Conservation (phyloP, 2,888 invertebrate species). For the Idaea biselata region DNA sequence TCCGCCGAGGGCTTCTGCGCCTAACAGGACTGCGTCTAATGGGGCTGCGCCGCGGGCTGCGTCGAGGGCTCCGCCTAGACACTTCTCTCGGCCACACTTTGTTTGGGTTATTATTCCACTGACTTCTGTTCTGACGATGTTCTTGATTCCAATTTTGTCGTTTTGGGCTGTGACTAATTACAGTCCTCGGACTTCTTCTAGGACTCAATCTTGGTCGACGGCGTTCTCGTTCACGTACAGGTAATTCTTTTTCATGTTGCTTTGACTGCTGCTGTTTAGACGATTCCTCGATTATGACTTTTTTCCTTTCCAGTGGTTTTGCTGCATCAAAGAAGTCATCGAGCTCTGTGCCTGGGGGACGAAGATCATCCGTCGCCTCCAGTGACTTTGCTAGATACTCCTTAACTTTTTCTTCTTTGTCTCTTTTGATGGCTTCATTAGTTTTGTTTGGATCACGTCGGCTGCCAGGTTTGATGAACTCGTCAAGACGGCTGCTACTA, state of each 20-base stretch:
- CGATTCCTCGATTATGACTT: constrained; percentile 17
- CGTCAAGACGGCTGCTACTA: constrained; percentile 43
- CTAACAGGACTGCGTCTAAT: constrained; percentile 11
- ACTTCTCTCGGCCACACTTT: not conserved
- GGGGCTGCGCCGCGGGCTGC: constrained; percentile 27
- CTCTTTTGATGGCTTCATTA: constrained; percentile 65
- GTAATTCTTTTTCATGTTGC: constrained; percentile 3
- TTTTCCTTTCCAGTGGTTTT: constrained; percentile 34
- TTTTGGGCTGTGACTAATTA: constrained; percentile 9
- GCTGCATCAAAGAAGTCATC: constrained; percentile 60
- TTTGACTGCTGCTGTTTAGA: not conserved
- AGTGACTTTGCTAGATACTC: constrained; percentile 65
- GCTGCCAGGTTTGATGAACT: constrained; percentile 66
- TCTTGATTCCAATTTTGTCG: not conserved
- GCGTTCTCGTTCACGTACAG: constrained; percentile 15
- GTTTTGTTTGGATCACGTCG: constrained; percentile 70
- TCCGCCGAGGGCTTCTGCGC: constrained; percentile 28
- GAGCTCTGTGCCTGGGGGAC: constrained; percentile 72
- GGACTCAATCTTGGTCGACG: constrained; percentile 7
- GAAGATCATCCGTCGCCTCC: constrained; percentile 58
- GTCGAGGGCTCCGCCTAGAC: constrained; percentile 24
- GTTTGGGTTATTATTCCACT: constrained; percentile 10
- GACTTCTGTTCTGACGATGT: constrained; percentile 16
- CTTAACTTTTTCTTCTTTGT: constrained; percentile 72
- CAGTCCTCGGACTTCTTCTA: constrained; percentile 7